Base-by-base conservation (phyloP, 2,888 invertebrate genomes). In the Heterodera filipjevi region DNA sequence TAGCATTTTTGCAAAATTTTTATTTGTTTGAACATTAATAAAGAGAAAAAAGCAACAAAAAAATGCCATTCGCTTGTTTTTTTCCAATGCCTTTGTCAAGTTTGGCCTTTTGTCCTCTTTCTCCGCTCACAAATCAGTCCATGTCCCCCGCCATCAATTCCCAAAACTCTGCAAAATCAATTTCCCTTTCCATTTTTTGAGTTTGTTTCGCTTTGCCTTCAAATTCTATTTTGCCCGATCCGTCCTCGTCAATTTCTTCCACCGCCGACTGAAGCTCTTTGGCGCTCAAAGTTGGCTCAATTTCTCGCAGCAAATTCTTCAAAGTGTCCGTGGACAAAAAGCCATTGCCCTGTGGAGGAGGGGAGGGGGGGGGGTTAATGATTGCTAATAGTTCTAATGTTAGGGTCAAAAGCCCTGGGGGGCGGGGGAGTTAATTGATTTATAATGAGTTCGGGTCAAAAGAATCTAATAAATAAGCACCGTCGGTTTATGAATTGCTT, bases 261-360 rank as follows among this genome's bases (percentile, higher is more conserved):
- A 87, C 87, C 74, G 87, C 87, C 74, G 84, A 84, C 71, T 87
- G 86, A 64, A 88, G 83, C 78, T 88, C 86, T 71, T 84, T 84
- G 79, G 86, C 87, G 79, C 85, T 86, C 27, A 88, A 81, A 79
- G 88, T 86, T 76, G 85, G 84, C 84, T 87, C 88, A 82, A 88
- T 88, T 79, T 88, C 88, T 79, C 87, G 86, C 79, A 88, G 85
- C 27, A 88, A 84, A 6, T 85, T 86, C 83, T 88, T 88, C 70
- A 88, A 81, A 39, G 88, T 88, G 72, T 86, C 84, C 59, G 87
- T 86, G 44, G 87, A 84, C 81, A 88, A 86, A 84, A 87, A 88
- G 73, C 88, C 87, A 84, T 87, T 87, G 68, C 87, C 95, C 93
- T 87, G 78, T n/a, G n/a, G n/a, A n/a, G n/a, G n/a, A n/a, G n/a